Evolutionary conservation across 2,797 vertebrate genomes (phyloP), one percentile per base, ranked within the genome.

Genomic region (Hapalemur alaotrensis): DNA sequence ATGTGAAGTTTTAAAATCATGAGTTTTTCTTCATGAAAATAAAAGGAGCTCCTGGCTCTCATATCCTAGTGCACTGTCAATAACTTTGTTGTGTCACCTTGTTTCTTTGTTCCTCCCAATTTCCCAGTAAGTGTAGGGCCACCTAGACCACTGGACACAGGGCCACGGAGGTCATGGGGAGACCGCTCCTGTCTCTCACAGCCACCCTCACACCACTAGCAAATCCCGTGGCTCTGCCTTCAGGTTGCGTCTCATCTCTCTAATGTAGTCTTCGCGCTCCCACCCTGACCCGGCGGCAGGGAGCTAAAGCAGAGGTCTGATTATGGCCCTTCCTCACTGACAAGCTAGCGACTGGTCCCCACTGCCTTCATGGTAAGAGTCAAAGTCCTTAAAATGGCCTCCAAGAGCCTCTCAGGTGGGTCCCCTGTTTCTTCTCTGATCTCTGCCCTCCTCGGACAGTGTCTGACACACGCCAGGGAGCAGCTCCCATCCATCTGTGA

Each of bases 161-260:
- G 69, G 3, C 69, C 41, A 12, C 5, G 1, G 61, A 32, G 30
- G n/a, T 10, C 41, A n/a, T 0, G 0, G 57, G 32, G 13, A 59
- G 17, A 57, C 25, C 3, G 5, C 79, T 73, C 18, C 43, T 69
- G 28, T 7, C 63, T 35, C 69, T 32, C 61, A 54, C 46, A 54
- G 38, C 9, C 13, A 30, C 52, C 43, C 48, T 54, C 35, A 54
- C 0, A 23, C 67, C 41, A 43, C 15, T 2, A 35, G 50, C 25
- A 35, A 4, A 5, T 50, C 30, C 82, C 25, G 65, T 15, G 10
- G 80, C 22, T 65, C 52, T 41, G 76, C 78, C 78, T 78, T 76
- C 61, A 0, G 52, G 7, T 2, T 20, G 6, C 18, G 20, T 6
- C 67, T 69, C n/a, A 11, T 38, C 65, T 12, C 65, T 69, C 20